These are phyloP conservation scores for Phalacrocorax aristotelis DNA, from an alignment of 2,113 vertebrate genomes.

Conservation along the genomic window DNA sequence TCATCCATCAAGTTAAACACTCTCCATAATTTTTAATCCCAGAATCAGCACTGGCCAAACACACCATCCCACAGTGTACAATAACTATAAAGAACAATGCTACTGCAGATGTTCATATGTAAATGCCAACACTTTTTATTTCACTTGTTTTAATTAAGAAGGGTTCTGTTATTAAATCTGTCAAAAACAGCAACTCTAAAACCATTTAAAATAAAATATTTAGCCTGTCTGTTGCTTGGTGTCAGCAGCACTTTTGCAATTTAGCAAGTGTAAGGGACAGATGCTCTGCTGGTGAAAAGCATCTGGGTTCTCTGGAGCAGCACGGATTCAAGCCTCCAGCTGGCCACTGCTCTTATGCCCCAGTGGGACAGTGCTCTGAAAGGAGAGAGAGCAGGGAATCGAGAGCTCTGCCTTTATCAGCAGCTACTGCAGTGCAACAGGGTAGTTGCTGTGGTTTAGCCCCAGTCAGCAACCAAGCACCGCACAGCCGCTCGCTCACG, in stretches of 20 bases:
- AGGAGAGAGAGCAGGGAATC: background rate
- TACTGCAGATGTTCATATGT: conserved; percentile 47
- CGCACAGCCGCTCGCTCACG: no score
- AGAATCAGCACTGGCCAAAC: conserved; percentile 25
- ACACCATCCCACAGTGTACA: background rate
- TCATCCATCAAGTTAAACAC: background rate
- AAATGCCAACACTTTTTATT: conserved; percentile 57
- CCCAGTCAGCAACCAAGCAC: no score
- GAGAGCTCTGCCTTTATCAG: background rate
- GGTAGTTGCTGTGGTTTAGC: no score
- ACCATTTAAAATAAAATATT: conserved; percentile 38
- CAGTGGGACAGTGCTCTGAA: background rate
- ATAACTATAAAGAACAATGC: conserved; percentile 10
- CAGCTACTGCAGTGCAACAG: background rate
- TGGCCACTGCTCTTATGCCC: background rate
- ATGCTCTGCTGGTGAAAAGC: background rate
- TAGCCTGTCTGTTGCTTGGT: background rate
- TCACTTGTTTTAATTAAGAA: conserved; percentile 59
- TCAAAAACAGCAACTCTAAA: conserved; percentile 20
- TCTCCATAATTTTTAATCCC: conserved; percentile 24
- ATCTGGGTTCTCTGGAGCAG: background rate
- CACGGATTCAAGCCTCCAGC: background rate
- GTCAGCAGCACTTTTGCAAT: background rate
- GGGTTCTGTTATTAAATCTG: conserved; percentile 14
- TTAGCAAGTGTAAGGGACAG: background rate